Evolutionary conservation across 2,797 vertebrate species (phyloP).

Genomic region (Petrocephalus schoutedeni): DNA sequence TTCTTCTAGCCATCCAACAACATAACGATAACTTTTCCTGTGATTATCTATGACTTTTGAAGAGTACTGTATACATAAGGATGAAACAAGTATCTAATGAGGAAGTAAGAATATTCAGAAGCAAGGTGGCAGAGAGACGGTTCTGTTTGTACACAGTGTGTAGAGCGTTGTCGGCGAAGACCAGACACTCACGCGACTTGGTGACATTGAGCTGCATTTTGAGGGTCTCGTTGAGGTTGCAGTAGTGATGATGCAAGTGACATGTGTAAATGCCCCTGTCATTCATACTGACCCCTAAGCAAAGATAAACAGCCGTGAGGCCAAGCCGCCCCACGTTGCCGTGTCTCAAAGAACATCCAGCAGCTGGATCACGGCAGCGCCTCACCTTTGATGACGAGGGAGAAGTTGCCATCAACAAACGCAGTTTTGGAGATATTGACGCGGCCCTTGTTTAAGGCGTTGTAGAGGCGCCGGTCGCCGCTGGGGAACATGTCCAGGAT

Average conservation of each 20-base stretch:
- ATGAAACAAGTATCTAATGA: neutral
- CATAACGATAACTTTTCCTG: neutral
- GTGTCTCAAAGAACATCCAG: neutral
- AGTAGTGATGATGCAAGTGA: constrained; percentile 94
- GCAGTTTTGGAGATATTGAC: constrained; percentile 69
- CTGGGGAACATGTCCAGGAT: constrained; percentile 88
- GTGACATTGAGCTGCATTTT: constrained; percentile 77
- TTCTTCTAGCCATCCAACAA: neutral
- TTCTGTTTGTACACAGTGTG: neutral
- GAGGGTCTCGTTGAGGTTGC: constrained; percentile 80
- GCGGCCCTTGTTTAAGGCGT: constrained; percentile 72
- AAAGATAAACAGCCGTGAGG: constrained; percentile 7
- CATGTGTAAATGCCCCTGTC: constrained; percentile 88
- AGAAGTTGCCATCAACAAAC: constrained; percentile 89
- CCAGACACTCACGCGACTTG: constrained; percentile 67
- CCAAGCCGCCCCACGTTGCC: neutral
- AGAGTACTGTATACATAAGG: neutral
- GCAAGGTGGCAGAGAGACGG: neutral
- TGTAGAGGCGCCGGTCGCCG: constrained; percentile 77
- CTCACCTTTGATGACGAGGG: constrained; percentile 80
- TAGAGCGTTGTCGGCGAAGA: neutral
- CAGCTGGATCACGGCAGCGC: neutral
- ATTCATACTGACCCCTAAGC: constrained; percentile 64
- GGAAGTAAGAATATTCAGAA: neutral
- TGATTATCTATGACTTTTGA: neutral